Conservation (phyloP, 2,797 vertebrate species). For the Diglossa cyanea region DNA sequence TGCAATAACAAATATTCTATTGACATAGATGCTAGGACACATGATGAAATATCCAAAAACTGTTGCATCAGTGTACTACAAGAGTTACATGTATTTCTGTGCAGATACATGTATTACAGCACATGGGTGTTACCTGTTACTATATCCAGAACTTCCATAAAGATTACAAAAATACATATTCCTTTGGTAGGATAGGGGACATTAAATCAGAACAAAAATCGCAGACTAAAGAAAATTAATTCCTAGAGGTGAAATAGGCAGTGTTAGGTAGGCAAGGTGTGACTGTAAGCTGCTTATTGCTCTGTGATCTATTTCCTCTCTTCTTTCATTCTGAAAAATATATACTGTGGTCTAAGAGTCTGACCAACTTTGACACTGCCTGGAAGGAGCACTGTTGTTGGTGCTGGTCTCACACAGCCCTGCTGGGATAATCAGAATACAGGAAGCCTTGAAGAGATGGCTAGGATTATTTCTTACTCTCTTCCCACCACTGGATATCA, state of each 20-base stretch:
- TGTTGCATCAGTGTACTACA: neutral
- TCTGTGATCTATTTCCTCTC: neutral
- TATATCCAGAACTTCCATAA: neutral
- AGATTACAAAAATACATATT: neutral
- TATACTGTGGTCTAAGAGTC: neutral
- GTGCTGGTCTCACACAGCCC: neutral
- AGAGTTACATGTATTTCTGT: neutral
- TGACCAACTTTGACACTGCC: neutral
- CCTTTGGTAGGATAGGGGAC: neutral
- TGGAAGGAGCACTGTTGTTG: neutral
- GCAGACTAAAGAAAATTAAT: neutral
- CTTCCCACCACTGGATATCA: neutral
- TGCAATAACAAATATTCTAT: neutral
- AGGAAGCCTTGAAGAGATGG: neutral
- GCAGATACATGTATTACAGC: neutral
- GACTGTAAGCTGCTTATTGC: neutral
- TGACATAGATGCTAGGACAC: neutral
- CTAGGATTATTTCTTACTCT: neutral
- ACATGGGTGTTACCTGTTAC: neutral
- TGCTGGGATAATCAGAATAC: neutral
- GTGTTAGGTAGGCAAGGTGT: neutral
- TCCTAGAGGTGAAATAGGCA: neutral
- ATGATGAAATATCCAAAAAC: neutral
- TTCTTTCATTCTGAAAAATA: neutral
- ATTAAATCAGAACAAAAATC: neutral